Percentiles rank a stretch among this genome's conserved stretches.
phyloP scores from a whole-genome alignment of 2,797 vertebrate species.

The Sebastes ruberrimus region DNA sequence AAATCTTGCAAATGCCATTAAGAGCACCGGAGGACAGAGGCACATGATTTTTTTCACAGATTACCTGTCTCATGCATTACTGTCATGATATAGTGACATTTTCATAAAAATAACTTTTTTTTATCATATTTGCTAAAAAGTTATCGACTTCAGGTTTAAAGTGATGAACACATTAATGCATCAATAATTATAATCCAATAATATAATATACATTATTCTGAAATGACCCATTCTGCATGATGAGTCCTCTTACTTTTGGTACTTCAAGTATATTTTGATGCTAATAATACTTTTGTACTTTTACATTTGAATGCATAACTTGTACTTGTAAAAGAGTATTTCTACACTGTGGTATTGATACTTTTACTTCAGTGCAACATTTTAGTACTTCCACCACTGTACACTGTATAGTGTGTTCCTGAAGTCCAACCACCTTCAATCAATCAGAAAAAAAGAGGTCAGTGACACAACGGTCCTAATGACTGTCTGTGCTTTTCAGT shows the following conservation, averaged over 20 bases:
- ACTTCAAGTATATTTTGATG: not conserved
- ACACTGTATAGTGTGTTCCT: too few relatives aligned
- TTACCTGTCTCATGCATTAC: rapidly evolving
- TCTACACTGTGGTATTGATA: too few relatives aligned
- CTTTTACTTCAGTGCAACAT: too few relatives aligned
- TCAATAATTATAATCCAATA: not conserved
- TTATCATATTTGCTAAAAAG: too few relatives aligned
- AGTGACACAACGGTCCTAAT: not conserved
- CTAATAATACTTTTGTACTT: not conserved
- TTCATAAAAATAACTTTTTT: too few relatives aligned
- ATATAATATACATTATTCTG: not conserved
- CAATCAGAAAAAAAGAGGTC: not conserved
- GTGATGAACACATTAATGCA: not conserved
- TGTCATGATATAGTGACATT: too few relatives aligned
- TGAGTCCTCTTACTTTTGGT: not conserved
- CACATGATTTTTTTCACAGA: too few relatives aligned
- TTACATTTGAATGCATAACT: not conserved
- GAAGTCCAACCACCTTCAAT: not conserved
- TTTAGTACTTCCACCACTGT: too few relatives aligned
- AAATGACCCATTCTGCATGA: not conserved
- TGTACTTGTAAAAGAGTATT: too few relatives aligned
- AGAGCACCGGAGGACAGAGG: too few relatives aligned
- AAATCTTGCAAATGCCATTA: too few relatives aligned
- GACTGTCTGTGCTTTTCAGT: not conserved
- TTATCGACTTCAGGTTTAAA: not conserved